Base-by-base conservation (phyloP, 1,140 invertebrate genomes). In the Bombus confusus region DNA sequence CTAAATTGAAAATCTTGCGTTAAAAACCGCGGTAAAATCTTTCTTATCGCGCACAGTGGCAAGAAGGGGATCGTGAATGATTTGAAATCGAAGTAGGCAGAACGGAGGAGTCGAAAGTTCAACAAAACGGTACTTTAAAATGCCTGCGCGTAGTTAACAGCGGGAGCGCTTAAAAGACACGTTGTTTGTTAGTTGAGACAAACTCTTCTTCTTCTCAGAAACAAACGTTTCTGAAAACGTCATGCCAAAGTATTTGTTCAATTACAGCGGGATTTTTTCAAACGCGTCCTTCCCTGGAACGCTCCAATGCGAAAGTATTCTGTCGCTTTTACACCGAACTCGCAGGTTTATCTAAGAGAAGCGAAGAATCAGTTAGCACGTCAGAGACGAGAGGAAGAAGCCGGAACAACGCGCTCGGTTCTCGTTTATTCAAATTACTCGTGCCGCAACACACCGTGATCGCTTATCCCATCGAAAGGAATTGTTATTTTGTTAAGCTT, bases 391-490 rank as follows among this genome's bases (percentile, higher is more conserved):
- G 41, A 9, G 12, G 13, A n/a, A 25, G 8, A 37, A n/a, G 75
- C 8, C 9, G 25, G 47, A 1, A 37, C 22, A n/a, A 52, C 34
- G 28, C 12, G 18, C 52, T 28, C 34, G 34, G 8, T 31, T 77
- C 57, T 31, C 59, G 75, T 78, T 78, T 78, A 78, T 78, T 78
- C 57, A 64, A 78, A 78, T 64, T 78, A 78, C 18, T 78, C n/a
- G 52, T 52, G 75, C 37, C 31, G 75, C 4, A 78, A 64, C 75
- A 78, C 75, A 15, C 59, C 59, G 37, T 34, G 75, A 41, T 39
- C 59, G 39, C 37, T 43, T 41, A 64, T 78, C 75, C 75, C 75
- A 78, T 78, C 59, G 57, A 64, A 78, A 78, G 59, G 75, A 64
- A 78, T 78, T 78, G 75, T 78, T 78, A 78, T 78, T 78, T 78